Base-by-base conservation (phyloP, 1,140 invertebrate species). In the Radopholus similis region DNA sequence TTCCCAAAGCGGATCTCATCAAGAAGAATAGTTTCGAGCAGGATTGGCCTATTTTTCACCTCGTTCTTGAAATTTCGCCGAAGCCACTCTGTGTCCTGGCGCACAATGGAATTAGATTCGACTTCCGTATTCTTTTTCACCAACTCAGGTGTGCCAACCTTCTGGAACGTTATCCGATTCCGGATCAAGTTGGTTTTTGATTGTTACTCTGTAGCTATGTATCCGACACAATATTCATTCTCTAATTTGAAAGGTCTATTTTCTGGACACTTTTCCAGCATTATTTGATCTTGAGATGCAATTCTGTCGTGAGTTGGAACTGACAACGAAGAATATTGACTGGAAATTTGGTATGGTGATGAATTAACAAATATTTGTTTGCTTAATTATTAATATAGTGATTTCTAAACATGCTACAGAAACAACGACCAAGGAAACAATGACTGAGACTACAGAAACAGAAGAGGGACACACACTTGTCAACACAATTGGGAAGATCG, bases 41-140 rank as follows among this genome's bases (percentile, higher is more conserved):
- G 32, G 74, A 75, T 56, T 75, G 74, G 74, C 74, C 69, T 1
- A 73, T 69, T 15, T 53, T 75, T 23, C 63, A 56, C 44, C 68
- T 72, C n/a, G 32, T 75, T 44, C 70, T 75, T 21, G 32, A 63
- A 35, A 37, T 44, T 21, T 23, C 58, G 9, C 64, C 60, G 28
- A 75, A 75, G 44, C 74, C 74, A 54, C 69, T 70, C 34, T 71
- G 75, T 65, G 51, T 77, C 35, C 58, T 75, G 38, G 74, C 75
- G 18, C 74, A 75, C 44, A 76, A 75, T 58, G 71, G 75, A 11
- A 28, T 76, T 8, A 51, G 62, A 21, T 75, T 74, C 30, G 74
- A 75, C 56, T 70, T 69, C 37, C 71, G 74, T 8, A 64, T 75
- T n/a, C 59, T 75, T 11, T 65, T 59, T n/a, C 56, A 53, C 8